These are phyloP conservation scores for Diglossa brunneiventris DNA, from an alignment of 2,113 vertebrate genomes.

Conservation along the genomic window DNA sequence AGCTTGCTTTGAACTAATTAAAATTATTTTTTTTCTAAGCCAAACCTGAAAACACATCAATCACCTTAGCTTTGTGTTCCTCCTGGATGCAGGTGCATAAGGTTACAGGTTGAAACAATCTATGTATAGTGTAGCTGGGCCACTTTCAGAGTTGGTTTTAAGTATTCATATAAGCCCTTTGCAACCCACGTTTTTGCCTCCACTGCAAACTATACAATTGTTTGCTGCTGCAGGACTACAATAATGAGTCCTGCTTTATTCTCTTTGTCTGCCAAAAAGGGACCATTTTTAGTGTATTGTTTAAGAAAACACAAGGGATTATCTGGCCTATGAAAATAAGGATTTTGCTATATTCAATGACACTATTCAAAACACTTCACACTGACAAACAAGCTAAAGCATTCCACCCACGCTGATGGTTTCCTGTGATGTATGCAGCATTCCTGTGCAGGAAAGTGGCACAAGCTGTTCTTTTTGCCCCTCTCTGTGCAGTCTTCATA, in stretches of 20 bases:
- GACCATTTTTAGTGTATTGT: conserved; percentile 5
- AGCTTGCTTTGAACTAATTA: neutral
- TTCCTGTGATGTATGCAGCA: neutral
- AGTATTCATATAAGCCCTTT: neutral
- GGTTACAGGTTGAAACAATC: neutral
- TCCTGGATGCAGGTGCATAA: neutral
- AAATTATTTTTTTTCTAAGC: neutral
- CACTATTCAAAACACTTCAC: conserved; percentile 35
- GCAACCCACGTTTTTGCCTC: neutral
- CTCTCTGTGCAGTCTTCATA: neutral
- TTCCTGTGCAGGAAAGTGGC: conserved; percentile 34
- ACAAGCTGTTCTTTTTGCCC: conserved; percentile 37
- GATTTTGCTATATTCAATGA: conserved; percentile 20
- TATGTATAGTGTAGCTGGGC: neutral
- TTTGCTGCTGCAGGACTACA: neutral
- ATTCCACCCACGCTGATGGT: conserved; percentile 22
- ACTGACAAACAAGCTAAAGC: conserved; percentile 38
- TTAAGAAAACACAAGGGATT: conserved; percentile 22
- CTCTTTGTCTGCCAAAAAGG: conserved; percentile 11
- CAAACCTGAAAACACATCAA: neutral
- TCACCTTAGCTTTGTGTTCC: neutral
- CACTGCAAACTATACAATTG: neutral
- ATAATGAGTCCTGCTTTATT: neutral
- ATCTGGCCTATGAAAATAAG: conserved; percentile 26
- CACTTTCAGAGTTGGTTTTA: neutral